A percentile compares a stretch with the other conserved stretches of the same genome.
Evolutionary conservation across 2,113 vertebrate genomes (phyloP).

Genomic region (Pachyramphus minor): DNA sequence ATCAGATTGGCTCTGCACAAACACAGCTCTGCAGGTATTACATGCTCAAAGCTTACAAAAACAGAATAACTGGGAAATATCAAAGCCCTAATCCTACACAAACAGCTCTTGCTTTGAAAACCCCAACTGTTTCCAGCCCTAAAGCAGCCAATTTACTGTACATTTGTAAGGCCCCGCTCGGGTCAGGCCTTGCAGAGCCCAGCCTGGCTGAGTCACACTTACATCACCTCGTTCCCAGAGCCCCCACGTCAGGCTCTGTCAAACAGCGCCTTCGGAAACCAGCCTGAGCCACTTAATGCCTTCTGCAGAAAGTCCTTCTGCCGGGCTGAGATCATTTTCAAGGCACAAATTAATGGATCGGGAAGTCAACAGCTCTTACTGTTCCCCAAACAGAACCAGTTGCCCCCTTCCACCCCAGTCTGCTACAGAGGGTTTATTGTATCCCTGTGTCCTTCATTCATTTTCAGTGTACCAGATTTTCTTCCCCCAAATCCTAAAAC

Average conservation of each 20-base stretch:
- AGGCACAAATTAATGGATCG: neutral
- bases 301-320: neutral
- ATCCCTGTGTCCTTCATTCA: neutral
- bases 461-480: neutral
- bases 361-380: neutral
- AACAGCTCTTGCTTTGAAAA: neutral
- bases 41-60: neutral
- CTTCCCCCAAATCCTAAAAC: fast-evolving
- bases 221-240: neutral
- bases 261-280: neutral
- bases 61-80: neutral
- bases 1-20: neutral
- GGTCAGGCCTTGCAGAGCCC: neutral
- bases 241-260: neutral
- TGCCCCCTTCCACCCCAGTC: neutral
- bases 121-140: neutral
- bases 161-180: neutral
- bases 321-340: neutral
- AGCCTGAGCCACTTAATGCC: neutral
- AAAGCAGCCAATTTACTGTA: neutral
- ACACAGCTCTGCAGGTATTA: neutral
- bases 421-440: neutral
- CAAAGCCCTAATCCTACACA: neutral
- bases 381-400: neutral
- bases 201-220: neutral